phyloP scores from a whole-genome alignment of 2,888 invertebrate genomes.

The Drosophila histrio region DNA sequence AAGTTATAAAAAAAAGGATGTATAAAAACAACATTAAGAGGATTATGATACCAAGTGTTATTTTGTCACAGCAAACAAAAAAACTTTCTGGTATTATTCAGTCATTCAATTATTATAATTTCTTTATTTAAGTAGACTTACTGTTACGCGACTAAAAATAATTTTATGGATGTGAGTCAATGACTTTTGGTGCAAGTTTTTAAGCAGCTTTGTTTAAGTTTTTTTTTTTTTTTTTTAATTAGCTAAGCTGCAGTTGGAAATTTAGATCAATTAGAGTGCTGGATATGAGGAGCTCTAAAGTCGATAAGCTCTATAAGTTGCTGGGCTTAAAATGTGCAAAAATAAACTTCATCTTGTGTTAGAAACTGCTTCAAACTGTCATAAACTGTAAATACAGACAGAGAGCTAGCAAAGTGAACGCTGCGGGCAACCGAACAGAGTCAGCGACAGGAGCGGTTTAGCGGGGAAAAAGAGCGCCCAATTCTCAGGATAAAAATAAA shows the following conservation, averaged over 20 bases:
- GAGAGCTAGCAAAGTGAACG: conserved; percentile 15
- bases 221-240: conserved; percentile 6
- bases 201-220: conserved; percentile 32
- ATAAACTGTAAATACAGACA: conserved; percentile 54
- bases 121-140: not conserved
- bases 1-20: conserved; percentile 38
- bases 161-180: conserved; percentile 23
- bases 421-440: not conserved
- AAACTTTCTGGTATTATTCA: conserved; percentile 34
- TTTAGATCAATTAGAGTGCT: conserved; percentile 39
- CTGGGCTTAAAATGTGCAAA: conserved; percentile 11
- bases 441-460: conserved; percentile 17
- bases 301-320: conserved; percentile 35
- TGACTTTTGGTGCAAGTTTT: conserved; percentile 21
- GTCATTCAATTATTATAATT: conserved; percentile 46
- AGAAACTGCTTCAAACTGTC: conserved; percentile 48
- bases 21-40: too few relatives aligned
- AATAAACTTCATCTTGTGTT: conserved; percentile 2
- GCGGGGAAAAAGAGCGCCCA: not conserved
- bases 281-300: conserved; percentile 3
- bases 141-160: conserved; percentile 26
- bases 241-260: conserved; percentile 17
- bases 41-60: too few relatives aligned
- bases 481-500: not conserved
- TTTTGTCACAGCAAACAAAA: conserved; percentile 7